Base-by-base conservation (phyloP, 2,113 vertebrate genomes). In the Astur gentilis region DNA sequence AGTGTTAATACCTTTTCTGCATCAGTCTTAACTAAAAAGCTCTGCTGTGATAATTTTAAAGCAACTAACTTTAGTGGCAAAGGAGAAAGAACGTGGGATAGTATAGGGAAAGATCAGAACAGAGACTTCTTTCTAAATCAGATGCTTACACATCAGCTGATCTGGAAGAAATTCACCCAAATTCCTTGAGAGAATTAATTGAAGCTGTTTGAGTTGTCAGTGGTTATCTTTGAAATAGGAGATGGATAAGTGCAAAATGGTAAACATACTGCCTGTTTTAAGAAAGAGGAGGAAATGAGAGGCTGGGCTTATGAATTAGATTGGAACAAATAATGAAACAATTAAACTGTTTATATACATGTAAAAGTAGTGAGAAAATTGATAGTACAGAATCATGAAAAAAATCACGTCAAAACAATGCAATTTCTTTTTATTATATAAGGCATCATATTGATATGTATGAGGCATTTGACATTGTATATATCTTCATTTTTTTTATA, bases 21-120 rank as follows among this genome's bases (percentile, higher is more conserved):
- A 62, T 91, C 60, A 42, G 50, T 54, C 38, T 90, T 85, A 87
- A 83, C 61, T 79, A 38, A 44, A 79, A 89, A 80, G 44, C 45
- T 89, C 31, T 61, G 77, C 52, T 95, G 54, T 87, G 76, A 69
- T 90, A 72, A 54, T 66, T 81, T 52, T 84, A n/a, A 95, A 91
- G 60, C 25, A 36, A 38, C 77, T 58, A 32, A 36, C 32, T 38
- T 47, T 18, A 34, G 13, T 50, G 58, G 22, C 34, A 83, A 83
- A 93, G 32, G 64, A 42, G 70, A 60, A 88, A 57, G 19, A 83
- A 86, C 32, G 76, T 77, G 25, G 44, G n/a, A 42, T 55, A 34
- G 49, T 23, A 19, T 26, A 66, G 36, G 36, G 55, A 49, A 75
- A 81, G 50, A 92, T 83, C 25, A 87, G 64, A 84, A 13, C 16